phyloP scores from a whole-genome alignment of 2,888 invertebrate species.

The Acronicta alni region DNA sequence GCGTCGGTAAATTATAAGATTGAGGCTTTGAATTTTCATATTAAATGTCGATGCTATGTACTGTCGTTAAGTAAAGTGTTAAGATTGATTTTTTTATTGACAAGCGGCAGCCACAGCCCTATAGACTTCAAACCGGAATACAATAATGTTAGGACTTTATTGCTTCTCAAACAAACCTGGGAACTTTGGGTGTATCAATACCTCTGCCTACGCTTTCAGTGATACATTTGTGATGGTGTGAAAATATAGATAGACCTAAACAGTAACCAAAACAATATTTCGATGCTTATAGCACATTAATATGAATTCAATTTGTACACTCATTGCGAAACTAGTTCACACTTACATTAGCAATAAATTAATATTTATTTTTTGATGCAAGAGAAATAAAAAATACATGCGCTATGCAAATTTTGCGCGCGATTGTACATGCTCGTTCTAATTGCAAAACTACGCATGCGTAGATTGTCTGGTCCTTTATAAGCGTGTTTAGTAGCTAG shows the following conservation, averaged over 20 bases:
- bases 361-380: conserved; percentile 51
- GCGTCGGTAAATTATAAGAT: conserved; percentile 49
- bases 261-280: conserved; percentile 32
- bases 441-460: conserved; percentile 36
- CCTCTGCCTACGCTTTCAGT: too few relatives aligned
- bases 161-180: too few relatives aligned
- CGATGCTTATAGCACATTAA: conserved; percentile 25
- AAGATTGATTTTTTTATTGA: neutral
- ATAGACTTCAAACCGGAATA: too few relatives aligned
- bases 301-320: conserved; percentile 25
- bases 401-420: conserved; percentile 35
- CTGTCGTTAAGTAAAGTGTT: conserved; percentile 9
- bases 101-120: too few relatives aligned
- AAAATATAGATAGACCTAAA: conserved; percentile 16
- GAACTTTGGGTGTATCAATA: too few relatives aligned
- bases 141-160: too few relatives aligned
- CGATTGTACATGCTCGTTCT: conserved; percentile 37
- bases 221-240: too few relatives aligned
- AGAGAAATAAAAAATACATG: conserved; percentile 33
- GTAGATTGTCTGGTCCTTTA: conserved; percentile 31
- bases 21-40: conserved; percentile 51
- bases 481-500: conserved; percentile 24
- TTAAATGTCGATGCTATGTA: conserved; percentile 29
- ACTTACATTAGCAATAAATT: conserved; percentile 34
- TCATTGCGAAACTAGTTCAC: conserved; percentile 40